Evolutionary conservation across 2,797 vertebrate genomes (phyloP), one percentile per base, ranked within the genome.

Genomic region (Halcyon badia): DNA sequence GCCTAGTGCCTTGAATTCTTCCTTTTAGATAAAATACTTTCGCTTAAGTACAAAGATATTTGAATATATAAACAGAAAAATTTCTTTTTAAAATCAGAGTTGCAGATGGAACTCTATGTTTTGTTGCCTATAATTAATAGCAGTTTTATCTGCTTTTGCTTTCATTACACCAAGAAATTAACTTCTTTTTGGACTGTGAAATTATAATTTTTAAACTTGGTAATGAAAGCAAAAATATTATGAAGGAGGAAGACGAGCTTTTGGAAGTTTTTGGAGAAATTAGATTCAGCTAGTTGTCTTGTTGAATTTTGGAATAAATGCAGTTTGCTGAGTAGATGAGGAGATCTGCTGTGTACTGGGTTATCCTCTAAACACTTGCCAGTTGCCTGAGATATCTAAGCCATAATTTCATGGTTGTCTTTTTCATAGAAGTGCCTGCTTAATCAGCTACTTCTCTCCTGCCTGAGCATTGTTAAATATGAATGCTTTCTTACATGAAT

Each of bases 61-160:
- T 88, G 44, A 69, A 68, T 68, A 46, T 14, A 60, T 60, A n/a
- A 64, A 37, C 4, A 8, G 60, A 64, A 5, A 66, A n/a, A 25
- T 44, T 68, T 72, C 60, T 62, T 93, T 95, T 88, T 75, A 51
- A 83, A 90, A 86, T 94, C 48, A 46, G 57, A 79, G 46, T 48
- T 86, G 71, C 72, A 92, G 79, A 91, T 83, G 78, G 46, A 87
- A 60, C 81, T 39, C 70, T 95, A 86, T 69, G 18, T 79, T 77
- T 89, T 91, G n/a, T 64, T 84, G 44, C 25, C 21, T 93, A 1
- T 41, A 77, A 76, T 42, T 56, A 90, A 46, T 28, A 72, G 57
- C 35, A 73, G 11, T 12, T 86, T 60, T 51, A 46, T 89, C 88
- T 75, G 35, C 73, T 65, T 91, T 83, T 89, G 33, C 42, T 61